Evolutionary conservation across 2,797 vertebrate species (phyloP).

Genomic region (Sternarchorhynchus goeldii): DNA sequence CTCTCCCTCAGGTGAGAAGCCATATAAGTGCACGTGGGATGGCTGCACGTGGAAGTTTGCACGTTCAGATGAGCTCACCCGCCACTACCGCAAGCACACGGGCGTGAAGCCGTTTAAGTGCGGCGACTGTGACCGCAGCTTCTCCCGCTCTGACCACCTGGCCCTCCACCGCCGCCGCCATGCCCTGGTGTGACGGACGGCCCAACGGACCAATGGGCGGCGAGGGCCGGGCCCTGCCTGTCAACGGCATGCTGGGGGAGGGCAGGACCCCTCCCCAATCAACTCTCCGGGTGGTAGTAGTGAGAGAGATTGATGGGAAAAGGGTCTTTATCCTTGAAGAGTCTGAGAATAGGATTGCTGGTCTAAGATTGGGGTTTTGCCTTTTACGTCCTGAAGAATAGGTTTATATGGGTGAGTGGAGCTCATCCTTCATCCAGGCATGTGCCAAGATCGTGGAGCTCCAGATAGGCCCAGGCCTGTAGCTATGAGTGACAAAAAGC

Average conservation of each 20-base stretch:
- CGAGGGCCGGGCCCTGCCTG: constrained; percentile 79
- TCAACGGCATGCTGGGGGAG: constrained; percentile 75
- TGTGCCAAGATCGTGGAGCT: not conserved
- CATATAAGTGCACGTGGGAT: constrained; percentile 90
- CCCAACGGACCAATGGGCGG: constrained; percentile 43
- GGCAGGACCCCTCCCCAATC: constrained; percentile 70
- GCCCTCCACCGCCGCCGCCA: constrained; percentile 86
- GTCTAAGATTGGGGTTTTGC: constrained; percentile 16
- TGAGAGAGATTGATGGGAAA: not conserved
- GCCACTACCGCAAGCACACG: constrained; percentile 90
- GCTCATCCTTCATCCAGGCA: constrained; percentile 17
- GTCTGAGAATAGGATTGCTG: constrained; percentile 26
- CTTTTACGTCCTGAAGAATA: constrained; percentile 39
- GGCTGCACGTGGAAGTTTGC: constrained; percentile 91
- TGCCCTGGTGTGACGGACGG: constrained; percentile 80
- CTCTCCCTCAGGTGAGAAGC: constrained; percentile 80
- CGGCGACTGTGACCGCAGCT: constrained; percentile 88
- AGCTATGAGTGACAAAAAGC: not conserved
- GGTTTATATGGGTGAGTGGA: constrained; percentile 21
- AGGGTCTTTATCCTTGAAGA: not conserved
- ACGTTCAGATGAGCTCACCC: constrained; percentile 87
- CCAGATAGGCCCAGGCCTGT: not conserved
- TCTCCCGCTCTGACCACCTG: constrained; percentile 87
- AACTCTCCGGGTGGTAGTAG: constrained; percentile 60
- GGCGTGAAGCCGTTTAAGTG: constrained; percentile 91